A percentile compares a stretch with the other conserved stretches of the same genome.
Conservation (phyloP, 2,888 invertebrate species). For the Stegana nigrithorax region DNA sequence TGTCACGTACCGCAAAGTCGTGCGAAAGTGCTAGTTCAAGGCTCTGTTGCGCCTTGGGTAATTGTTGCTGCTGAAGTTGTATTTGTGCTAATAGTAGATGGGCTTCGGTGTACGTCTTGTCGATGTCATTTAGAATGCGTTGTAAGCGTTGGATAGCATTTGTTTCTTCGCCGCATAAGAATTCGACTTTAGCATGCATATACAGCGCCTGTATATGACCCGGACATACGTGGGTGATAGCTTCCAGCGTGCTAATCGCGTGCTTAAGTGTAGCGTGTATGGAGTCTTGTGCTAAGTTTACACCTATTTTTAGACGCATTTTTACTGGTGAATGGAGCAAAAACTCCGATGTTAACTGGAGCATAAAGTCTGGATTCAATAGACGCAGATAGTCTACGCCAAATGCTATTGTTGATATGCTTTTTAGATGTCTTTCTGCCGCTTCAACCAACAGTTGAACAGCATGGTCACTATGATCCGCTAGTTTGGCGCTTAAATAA, state of each 20-base stretch:
- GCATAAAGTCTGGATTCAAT: conserved; percentile 87
- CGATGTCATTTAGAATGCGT: conserved; percentile 78
- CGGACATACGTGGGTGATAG: conserved; percentile 83
- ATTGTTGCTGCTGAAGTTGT: conserved; percentile 77
- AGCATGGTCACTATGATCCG: conserved; percentile 71
- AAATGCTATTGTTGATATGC: conserved; percentile 73
- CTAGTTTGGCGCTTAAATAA: conserved; percentile 73
- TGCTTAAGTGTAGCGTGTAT: conserved; percentile 71
- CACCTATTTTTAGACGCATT: conserved; percentile 68
- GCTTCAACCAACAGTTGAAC: conserved; percentile 75
- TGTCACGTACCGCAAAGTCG: conserved; percentile 92
- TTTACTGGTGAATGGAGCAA: conserved; percentile 79
- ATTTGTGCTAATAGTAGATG: conserved; percentile 90
- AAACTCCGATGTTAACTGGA: conserved; percentile 82
- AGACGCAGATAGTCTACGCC: conserved; percentile 80
- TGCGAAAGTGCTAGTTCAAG: conserved; percentile 91
- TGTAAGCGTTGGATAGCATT: conserved; percentile 79
- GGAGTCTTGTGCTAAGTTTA: conserved; percentile 68
- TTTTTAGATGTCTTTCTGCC: conserved; percentile 71
- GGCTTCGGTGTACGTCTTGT: conserved; percentile 84
- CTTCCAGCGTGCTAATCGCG: conserved; percentile 77
- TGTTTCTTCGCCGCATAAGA: conserved; percentile 80
- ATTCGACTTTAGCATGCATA: conserved; percentile 83
- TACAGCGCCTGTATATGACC: conserved; percentile 78
- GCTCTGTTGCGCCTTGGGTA: conserved; percentile 83